These are phyloP conservation scores for Platycnemis pennipes DNA, from an alignment of 2,888 invertebrate genomes.

Conservation along the genomic window DNA sequence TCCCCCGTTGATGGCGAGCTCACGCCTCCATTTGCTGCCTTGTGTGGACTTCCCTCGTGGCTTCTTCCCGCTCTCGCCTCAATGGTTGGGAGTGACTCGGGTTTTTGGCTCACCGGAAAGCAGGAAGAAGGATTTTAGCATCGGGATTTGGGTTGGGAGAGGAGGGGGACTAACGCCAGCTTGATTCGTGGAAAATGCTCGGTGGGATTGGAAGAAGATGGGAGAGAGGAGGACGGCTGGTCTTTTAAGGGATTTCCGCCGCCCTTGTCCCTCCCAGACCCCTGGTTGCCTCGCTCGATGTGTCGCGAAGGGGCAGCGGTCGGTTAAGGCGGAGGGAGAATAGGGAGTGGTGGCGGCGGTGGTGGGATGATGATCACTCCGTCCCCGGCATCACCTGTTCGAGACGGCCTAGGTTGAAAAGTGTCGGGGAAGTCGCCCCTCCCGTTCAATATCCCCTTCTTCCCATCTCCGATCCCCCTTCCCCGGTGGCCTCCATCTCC, in stretches of 20 bases:
- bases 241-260: slow-evolving; percentile 6
- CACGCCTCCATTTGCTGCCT: no score
- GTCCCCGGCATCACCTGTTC: slow-evolving; percentile 43
- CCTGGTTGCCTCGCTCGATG: neutral
- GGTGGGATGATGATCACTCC: neutral
- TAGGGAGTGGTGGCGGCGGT: neutral
- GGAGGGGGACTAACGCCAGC: neutral
- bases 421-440: neutral
- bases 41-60: neutral
- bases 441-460: neutral
- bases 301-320: neutral
- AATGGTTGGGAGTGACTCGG: slow-evolving; percentile 35
- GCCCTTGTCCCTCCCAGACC: neutral
- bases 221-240: neutral
- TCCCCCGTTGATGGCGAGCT: neutral
- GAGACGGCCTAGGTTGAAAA: slow-evolving; percentile 14
- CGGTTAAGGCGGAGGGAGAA: neutral
- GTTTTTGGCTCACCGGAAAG: neutral
- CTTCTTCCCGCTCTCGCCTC: neutral
- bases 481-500: neutral
- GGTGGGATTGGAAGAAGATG: neutral
- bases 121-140: neutral
- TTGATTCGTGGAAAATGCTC: slow-evolving; percentile 47
- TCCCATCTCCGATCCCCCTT: neutral
- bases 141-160: slow-evolving; percentile 29